Evolutionary conservation across 2,888 invertebrate genomes (phyloP), one percentile per base, ranked within the genome.

Genomic region (Resseliella maxima): DNA sequence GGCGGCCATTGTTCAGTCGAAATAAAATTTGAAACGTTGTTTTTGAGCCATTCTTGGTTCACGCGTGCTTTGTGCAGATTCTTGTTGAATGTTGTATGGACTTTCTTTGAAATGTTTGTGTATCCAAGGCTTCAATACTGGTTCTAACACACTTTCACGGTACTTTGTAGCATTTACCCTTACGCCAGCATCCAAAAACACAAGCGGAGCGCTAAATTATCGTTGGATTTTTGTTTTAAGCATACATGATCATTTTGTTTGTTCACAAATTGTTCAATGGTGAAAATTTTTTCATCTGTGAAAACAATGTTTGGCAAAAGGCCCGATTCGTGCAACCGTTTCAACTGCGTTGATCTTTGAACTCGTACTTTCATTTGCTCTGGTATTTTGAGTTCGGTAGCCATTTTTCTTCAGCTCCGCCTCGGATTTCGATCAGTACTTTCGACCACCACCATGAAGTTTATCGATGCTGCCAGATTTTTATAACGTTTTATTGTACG

Each of bases 191-290:
- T 31, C 72, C 35, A 72, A 15, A 35, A 72, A 72, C 3, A 36
- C 72, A 1, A 72, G 18, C n/a, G 72, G 72, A 72, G 72, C 10
- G 10, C 31, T 8, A 54, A 86, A 21, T 85, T 85, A 35, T 85
- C 87, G 15, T 81, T 64, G 54, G 86, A 64, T 0, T 86, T 87
- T 18, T 87, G 64, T 27, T 35, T 87, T 10, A 88, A 88, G 86
- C 86, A 15, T 86, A 87, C 50, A 86, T 86, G 12, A 87, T 87
- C 85, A 86, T 87, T 81, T 87, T 88, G 12, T 81, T 64, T 36
- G 87, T 87, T 31, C 86, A 88, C 46, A 45, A 85, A 12, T n/a
- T 41, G 85, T 15, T 85, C 38, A n/a, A 85, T 85, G 1, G 85
- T 35, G 45, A 85, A 38, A 5, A n/a, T 38, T 38, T 38, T 41